Evolutionary conservation across 2,797 vertebrate species (phyloP).

Genomic region (Cuculus canorus): DNA sequence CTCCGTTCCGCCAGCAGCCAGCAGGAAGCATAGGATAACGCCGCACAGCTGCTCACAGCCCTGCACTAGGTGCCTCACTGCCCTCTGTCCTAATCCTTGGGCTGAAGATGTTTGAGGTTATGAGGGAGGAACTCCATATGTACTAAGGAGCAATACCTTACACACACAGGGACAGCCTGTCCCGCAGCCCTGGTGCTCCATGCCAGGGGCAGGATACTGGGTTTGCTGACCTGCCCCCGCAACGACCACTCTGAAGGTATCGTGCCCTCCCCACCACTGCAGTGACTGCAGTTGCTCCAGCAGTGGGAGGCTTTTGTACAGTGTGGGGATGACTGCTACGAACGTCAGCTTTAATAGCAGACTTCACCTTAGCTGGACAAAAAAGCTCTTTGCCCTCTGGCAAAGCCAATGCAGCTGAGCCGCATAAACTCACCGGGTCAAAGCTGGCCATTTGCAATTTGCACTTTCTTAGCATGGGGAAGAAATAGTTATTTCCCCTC

Average conservation of each 20-base stretch:
- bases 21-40: not conserved
- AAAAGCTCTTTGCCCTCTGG: constrained; percentile 3
- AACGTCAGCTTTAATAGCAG: not conserved
- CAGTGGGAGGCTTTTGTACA: not conserved
- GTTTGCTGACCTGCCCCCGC: not conserved
- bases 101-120: not conserved
- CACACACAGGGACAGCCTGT: not conserved
- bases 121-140: not conserved
- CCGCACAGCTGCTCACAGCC: not conserved
- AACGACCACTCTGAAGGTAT: rapidly evolving
- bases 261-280: not conserved
- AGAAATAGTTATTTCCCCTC: constrained; percentile 41
- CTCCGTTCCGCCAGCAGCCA: not conserved
- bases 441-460: not conserved
- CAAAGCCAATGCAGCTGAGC: constrained; percentile 36
- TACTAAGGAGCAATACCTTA: not conserved
- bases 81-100: not conserved
- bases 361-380: not conserved
- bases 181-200: not conserved
- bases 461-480: not conserved
- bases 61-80: not conserved
- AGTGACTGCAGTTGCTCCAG: not conserved
- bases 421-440: not conserved
- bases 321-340: not conserved
- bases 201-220: not conserved